Base-by-base conservation (phyloP, 2,888 invertebrate species). In the Lamellibrachia satsuma region DNA sequence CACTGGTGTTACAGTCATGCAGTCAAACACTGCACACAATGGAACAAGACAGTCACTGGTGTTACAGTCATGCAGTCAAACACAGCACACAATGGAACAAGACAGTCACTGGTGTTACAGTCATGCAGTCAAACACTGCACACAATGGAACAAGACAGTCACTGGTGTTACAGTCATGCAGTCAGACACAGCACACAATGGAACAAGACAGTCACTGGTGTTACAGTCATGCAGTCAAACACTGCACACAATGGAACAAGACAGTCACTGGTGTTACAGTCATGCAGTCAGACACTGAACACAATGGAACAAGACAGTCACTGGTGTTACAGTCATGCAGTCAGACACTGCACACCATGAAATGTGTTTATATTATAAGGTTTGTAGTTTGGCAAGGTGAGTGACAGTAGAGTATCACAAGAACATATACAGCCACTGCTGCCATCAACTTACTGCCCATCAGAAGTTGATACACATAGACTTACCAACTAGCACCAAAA, bases 131-230 rank as follows among this genome's bases (percentile, higher is more conserved):
- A 39, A 1, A 39, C 39, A 39, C 39, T 39, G 39, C 39, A 39
- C 39, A 39, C 39, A 39, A 39, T 39, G 39, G 39, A 39, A 39
- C 39, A 39, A 39, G 39, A 39, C 39, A 39, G 39, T 11, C 75
- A 75, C 75, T 60, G 2, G 75, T 75, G 75, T 75, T 75, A 75
- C 75, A 75, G 75, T 75, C 75, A 75, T 75, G 75, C 75, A 75
- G 22, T 75, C 22, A 55, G 55, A 55, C 55, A 55, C 55, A 2
- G 55, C 9, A 55, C 4, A 55, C 55, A 55, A 3, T 55, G 55
- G 55, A 55, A 55, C 39, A 39, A 39, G 39, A 39, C 39, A 39
- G 39, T 11, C 75, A 75, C 75, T 60, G 2, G 75, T 75, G 75
- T 75, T 75, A 75, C 75, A 75, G 75, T n/a, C 75, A 75, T 75